Evolutionary conservation across 2,797 vertebrate species (phyloP).

Genomic region (Ctenochaetus hawaiiensis): DNA sequence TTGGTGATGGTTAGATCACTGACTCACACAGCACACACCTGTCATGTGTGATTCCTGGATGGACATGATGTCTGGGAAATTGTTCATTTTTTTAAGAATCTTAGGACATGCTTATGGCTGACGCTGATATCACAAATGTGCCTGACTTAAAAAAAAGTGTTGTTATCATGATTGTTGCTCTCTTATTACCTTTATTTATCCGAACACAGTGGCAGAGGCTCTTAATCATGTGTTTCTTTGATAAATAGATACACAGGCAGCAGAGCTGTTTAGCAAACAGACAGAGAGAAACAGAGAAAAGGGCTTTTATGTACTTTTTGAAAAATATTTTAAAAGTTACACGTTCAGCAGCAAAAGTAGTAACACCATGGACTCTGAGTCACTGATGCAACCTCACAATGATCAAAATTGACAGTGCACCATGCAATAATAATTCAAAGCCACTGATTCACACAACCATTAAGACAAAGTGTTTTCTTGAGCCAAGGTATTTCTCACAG

Average conservation of each 20-base stretch:
- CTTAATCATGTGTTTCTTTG: slow-evolving; percentile 1
- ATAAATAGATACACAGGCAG: slow-evolving; percentile 7
- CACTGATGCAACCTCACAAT: slow-evolving; percentile 17
- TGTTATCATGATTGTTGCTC: background rate
- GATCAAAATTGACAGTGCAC: background rate
- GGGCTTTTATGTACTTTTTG: background rate
- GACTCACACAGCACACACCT: slow-evolving; percentile 31
- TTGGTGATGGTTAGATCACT: slow-evolving; percentile 33
- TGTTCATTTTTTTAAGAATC: slow-evolving; percentile 1
- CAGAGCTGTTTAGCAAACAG: slow-evolving; percentile 31
- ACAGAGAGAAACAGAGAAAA: slow-evolving; percentile 5
- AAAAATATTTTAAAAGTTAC: slow-evolving; percentile 21
- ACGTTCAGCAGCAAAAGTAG: slow-evolving; percentile 4
- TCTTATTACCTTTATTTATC: background rate
- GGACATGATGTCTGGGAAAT: slow-evolving; percentile 32
- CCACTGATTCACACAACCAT: slow-evolving; percentile 6
- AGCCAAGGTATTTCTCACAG: background rate
- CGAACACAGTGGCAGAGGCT: background rate
- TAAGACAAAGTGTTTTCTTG: slow-evolving; percentile 23
- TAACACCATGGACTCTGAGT: slow-evolving; percentile 28
- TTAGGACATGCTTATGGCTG: slow-evolving; percentile 16
- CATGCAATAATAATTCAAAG: slow-evolving; percentile 32
- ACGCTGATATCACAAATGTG: background rate
- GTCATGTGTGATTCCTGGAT: slow-evolving; percentile 32
- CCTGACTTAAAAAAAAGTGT: background rate